These are phyloP conservation scores for Helogale parvula DNA, from an alignment of 2,113 vertebrate species.

Conservation along the genomic window DNA sequence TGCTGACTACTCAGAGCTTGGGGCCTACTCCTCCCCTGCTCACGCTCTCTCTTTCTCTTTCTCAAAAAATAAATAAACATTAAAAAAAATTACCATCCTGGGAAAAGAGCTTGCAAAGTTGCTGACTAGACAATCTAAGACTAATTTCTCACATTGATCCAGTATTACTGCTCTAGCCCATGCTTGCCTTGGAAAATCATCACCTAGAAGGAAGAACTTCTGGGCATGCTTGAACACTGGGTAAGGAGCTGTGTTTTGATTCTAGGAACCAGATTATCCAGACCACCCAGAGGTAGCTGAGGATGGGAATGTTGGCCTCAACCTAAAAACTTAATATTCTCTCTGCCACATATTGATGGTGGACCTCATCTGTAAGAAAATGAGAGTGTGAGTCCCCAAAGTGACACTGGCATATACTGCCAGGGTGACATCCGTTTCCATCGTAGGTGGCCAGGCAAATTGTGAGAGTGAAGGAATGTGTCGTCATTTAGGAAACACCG, in stretches of 20 bases:
- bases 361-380: neutral
- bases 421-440: neutral
- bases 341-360: fast-evolving
- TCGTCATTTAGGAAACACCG: neutral
- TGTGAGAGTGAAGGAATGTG: neutral
- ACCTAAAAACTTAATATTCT: neutral
- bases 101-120: neutral
- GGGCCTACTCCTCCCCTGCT: too few relatives aligned
- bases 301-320: neutral
- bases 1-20: too few relatives aligned
- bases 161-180: neutral
- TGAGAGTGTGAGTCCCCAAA: neutral
- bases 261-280: neutral
- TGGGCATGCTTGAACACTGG: neutral
- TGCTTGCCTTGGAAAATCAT: neutral
- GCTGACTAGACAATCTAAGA: neutral
- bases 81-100: neutral
- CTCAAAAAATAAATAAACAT: too few relatives aligned
- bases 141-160: neutral
- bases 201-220: neutral
- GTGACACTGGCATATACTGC: neutral
- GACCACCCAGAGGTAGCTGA: neutral
- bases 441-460: neutral
- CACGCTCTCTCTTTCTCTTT: too few relatives aligned
- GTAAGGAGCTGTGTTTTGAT: neutral